These are phyloP conservation scores for Thecocarcelia acutangulata DNA, from an alignment of 2,888 invertebrate genomes.

Conservation along the genomic window DNA sequence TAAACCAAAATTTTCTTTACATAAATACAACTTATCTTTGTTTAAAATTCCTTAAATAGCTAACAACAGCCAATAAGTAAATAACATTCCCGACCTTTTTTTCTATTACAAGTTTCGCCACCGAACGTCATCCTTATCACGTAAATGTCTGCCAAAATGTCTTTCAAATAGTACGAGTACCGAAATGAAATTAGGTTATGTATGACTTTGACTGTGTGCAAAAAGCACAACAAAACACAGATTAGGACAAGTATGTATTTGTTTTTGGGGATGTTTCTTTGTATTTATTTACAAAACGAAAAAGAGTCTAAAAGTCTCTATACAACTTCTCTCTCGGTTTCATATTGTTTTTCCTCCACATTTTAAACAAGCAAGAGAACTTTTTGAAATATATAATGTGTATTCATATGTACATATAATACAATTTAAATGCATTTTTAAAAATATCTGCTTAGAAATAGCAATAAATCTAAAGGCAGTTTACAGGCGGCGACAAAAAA, in stretches of 20 bases:
- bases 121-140: conserved; percentile 17
- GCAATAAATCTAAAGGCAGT: conserved; percentile 29
- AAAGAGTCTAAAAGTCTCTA: no score
- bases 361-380: conserved; percentile 2
- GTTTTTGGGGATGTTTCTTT: conserved; percentile 40
- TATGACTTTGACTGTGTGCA: conserved; percentile 9
- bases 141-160: conserved; percentile 15
- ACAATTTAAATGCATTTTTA: conserved; percentile 49
- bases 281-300: not conserved
- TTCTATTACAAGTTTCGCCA: not conserved
- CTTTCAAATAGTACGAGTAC: conserved; percentile 4
- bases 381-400: not conserved
- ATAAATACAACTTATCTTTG: not conserved
- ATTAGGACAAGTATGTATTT: conserved; percentile 1
- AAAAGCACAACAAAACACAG: conserved; percentile 44
- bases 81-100: not conserved
- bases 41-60: not conserved
- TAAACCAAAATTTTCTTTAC: not conserved
- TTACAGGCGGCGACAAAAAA: conserved; percentile 24
- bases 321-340: conserved; percentile 17
- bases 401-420: conserved; percentile 44
- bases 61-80: conserved; percentile 4
- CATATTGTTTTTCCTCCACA: not conserved
- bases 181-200: conserved; percentile 49
- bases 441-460: conserved; percentile 10